Evolutionary conservation across 2,888 invertebrate genomes (phyloP).

Genomic region (Mactromeris polynyma): DNA sequence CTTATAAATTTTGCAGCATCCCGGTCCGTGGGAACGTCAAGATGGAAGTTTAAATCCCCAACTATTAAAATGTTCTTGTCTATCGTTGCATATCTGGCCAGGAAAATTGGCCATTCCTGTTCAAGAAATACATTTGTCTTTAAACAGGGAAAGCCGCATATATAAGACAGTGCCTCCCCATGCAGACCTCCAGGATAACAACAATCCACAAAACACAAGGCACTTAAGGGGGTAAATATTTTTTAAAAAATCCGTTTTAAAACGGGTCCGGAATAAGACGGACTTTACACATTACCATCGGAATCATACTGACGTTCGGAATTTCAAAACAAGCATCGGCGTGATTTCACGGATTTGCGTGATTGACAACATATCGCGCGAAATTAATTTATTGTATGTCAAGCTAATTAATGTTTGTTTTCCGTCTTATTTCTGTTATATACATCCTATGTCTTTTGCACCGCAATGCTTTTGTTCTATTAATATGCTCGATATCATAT

Average conservation of each 20-base stretch:
- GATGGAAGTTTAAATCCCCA: too few relatives aligned
- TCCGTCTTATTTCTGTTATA: background rate
- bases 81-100: too few relatives aligned
- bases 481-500: background rate
- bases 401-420: background rate
- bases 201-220: too few relatives aligned
- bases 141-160: too few relatives aligned
- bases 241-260: background rate
- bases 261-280: background rate
- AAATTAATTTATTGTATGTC: background rate
- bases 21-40: too few relatives aligned
- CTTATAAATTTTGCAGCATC: too few relatives aligned
- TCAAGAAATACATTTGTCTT: background rate
- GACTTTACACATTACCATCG: background rate
- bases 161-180: too few relatives aligned
- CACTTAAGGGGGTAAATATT: too few relatives aligned
- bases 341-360: background rate
- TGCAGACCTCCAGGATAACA: too few relatives aligned
- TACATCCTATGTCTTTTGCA: background rate
- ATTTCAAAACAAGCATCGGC: constrained; percentile 14
- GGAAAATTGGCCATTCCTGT: too few relatives aligned
- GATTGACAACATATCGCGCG: background rate
- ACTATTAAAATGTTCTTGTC: too few relatives aligned
- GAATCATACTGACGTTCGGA: background rate
- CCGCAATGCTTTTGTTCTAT: background rate